Conservation (phyloP, 2,113 vertebrate species). For the Megaceryle torquata region DNA sequence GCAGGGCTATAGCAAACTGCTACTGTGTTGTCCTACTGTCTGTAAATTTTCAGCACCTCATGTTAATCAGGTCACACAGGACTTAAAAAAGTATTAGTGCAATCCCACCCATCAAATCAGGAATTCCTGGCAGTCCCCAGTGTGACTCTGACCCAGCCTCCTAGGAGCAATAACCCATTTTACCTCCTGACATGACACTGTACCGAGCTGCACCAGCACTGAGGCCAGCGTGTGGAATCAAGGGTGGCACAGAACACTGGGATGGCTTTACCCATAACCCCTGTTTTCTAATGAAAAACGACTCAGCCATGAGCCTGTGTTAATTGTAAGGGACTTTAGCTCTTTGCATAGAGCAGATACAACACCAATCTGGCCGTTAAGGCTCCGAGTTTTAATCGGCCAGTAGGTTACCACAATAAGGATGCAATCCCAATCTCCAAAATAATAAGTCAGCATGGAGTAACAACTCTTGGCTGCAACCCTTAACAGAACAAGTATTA, state of each 20-base stretch:
- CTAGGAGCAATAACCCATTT: not conserved
- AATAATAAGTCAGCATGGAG: not conserved
- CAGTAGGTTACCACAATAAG: not conserved
- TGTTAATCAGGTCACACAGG: not conserved
- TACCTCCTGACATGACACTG: not conserved
- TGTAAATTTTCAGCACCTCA: not conserved
- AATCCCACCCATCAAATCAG: not conserved
- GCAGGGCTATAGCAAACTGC: not conserved
- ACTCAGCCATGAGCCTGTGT: not conserved
- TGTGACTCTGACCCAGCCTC: not conserved
- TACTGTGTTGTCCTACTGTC: not conserved
- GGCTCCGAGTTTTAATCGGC: not conserved
- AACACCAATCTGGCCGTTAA: not conserved
- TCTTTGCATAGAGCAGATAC: not conserved
- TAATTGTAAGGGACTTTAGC: not conserved
- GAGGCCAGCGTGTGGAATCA: rapidly evolving
- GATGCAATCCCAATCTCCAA: not conserved
- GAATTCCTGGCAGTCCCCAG: not conserved
- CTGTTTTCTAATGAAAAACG: rapidly evolving
- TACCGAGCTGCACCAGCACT: not conserved
- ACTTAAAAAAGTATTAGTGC: not conserved
- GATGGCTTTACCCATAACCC: not conserved
- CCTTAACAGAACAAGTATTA: not conserved
- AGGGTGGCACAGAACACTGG: rapidly evolving
- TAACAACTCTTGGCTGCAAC: not conserved